Conservation (phyloP, 2,113 vertebrate species). For the Perca schrenkii region DNA sequence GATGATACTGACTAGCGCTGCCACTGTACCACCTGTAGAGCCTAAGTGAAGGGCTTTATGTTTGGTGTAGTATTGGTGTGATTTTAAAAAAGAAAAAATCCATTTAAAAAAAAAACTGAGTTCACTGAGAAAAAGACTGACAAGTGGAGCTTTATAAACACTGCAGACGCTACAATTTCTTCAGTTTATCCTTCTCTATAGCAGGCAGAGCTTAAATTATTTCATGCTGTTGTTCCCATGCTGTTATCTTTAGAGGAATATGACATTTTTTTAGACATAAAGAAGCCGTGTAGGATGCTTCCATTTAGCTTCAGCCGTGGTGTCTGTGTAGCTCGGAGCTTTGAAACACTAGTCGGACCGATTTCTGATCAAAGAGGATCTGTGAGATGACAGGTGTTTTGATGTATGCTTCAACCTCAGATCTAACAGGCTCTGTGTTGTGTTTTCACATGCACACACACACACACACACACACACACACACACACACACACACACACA, state of each 20-base stretch:
- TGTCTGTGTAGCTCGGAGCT: slow-evolving; percentile 1
- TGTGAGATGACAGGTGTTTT: slow-evolving; percentile 60
- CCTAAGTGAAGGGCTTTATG: background rate
- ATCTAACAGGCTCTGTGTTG: slow-evolving; percentile 57
- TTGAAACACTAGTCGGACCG: slow-evolving; percentile 33
- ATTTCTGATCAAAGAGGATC: slow-evolving; percentile 69
- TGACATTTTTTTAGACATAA: background rate
- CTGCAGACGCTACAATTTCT: background rate
- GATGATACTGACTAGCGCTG: background rate
- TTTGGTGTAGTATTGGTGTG: background rate
- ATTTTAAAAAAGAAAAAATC: background rate
- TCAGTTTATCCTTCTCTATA: background rate
- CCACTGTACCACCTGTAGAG: background rate
- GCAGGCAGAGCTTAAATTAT: background rate
- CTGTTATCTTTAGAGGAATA: slow-evolving; percentile 10
- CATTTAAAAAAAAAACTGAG: background rate
- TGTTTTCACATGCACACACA: slow-evolving; percentile 39
- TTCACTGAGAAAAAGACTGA: background rate
- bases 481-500: background rate
- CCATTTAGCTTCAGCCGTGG: slow-evolving; percentile 3
- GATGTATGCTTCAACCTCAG: slow-evolving; percentile 59
- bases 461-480: background rate
- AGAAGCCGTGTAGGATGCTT: background rate
- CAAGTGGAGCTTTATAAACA: background rate
- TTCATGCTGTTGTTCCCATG: background rate